A percentile compares a stretch with the other conserved stretches of the same genome.
These are phyloP conservation scores for Atherinomorus stipes DNA, from an alignment of 2,113 vertebrate species.

Conservation along the genomic window DNA sequence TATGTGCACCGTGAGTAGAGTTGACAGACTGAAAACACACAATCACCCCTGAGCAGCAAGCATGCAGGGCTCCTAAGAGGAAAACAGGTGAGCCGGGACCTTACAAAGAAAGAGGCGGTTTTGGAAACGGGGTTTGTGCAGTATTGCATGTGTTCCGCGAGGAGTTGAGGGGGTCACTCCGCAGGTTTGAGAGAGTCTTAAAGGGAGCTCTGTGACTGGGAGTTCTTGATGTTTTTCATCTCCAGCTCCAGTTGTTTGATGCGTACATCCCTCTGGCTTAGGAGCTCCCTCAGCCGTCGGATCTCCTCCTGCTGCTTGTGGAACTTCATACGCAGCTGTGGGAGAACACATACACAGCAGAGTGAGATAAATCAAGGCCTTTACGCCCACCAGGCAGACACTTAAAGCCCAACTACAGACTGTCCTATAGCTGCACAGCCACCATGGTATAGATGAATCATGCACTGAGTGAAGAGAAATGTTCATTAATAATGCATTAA, in stretches of 20 bases:
- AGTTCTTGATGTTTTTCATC: conserved; percentile 86
- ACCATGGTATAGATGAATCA: too few relatives aligned
- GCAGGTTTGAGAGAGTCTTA: conserved; percentile 61
- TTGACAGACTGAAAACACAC: conserved; percentile 13
- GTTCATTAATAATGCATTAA: too few relatives aligned
- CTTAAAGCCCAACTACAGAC: too few relatives aligned
- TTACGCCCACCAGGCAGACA: too few relatives aligned
- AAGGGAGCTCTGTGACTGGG: conserved; percentile 57
- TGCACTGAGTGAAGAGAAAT: too few relatives aligned
- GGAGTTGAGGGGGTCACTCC: conserved; percentile 24
- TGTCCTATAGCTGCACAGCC: too few relatives aligned
- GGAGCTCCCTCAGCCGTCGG: conserved; percentile 86
- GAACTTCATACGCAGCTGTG: conserved; percentile 91
- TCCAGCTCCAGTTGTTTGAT: conserved; percentile 92
- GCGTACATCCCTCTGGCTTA: conserved; percentile 88
- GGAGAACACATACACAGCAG: conserved; percentile 35
- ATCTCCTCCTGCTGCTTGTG: conserved; percentile 96
- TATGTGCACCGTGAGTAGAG: conserved; percentile 41
- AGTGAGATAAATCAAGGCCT: neutral
- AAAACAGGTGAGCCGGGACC: conserved; percentile 17
- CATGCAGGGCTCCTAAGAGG: conserved; percentile 1
- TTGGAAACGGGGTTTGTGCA: conserved; percentile 25
- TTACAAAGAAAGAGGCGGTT: conserved; percentile 12
- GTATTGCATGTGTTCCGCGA: conserved; percentile 35
- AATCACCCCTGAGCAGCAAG: conserved; percentile 39